Conservation (phyloP, 2,888 invertebrate genomes). For the Lepeophtheirus nordmannii region DNA sequence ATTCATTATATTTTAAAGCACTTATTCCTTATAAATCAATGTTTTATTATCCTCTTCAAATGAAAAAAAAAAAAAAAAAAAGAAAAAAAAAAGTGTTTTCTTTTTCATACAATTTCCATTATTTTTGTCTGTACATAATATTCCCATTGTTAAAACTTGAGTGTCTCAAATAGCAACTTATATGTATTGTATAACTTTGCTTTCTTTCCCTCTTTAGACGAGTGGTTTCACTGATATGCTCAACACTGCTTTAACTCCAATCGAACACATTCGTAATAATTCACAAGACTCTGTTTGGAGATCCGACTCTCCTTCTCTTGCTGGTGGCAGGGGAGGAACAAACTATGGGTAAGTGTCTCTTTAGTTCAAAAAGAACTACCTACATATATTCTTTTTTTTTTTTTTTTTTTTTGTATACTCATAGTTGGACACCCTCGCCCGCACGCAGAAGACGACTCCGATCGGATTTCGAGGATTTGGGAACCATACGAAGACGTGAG, state of each 20-base stretch:
- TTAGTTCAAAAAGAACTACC: too few relatives aligned
- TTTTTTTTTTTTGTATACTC: not conserved
- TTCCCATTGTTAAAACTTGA: too few relatives aligned
- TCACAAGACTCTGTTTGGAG: conserved; percentile 5
- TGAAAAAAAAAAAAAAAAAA: too few relatives aligned
- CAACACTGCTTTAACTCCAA: not conserved
- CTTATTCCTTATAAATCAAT: too few relatives aligned
- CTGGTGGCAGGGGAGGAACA: not conserved
- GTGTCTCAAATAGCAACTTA: too few relatives aligned
- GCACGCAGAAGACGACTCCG: not conserved
- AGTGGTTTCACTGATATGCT: not conserved
- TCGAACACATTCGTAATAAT: not conserved
- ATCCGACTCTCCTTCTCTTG: conserved; percentile 4
- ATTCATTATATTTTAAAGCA: too few relatives aligned
- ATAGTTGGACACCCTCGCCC: conserved; percentile 1
- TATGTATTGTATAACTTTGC: too few relatives aligned
- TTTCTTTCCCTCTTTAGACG: not conserved
- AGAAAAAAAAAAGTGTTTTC: too few relatives aligned
- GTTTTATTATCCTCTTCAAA: too few relatives aligned
- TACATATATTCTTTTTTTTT: too few relatives aligned
- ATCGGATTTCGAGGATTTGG: not conserved
- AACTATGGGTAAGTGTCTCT: not conserved
- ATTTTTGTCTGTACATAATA: too few relatives aligned
- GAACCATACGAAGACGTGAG: not conserved
- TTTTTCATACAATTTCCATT: too few relatives aligned